Evolutionary conservation across 2,113 vertebrate species (phyloP).

Genomic region (Callithrix jacchus): DNA sequence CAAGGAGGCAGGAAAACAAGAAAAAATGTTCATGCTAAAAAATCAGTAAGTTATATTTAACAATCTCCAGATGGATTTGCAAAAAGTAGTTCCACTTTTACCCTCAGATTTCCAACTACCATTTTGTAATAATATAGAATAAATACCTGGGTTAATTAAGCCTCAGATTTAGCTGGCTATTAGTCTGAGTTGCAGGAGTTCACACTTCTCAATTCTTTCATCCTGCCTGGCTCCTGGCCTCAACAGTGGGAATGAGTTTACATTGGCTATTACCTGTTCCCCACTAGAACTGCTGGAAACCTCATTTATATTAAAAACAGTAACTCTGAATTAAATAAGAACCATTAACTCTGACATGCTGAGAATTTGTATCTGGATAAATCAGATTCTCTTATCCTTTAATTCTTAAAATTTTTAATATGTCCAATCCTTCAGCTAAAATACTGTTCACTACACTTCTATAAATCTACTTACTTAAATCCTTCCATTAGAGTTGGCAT

Average conservation of each 20-base stretch:
- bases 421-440: background rate
- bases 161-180: background rate
- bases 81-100: background rate
- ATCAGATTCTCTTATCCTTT: conserved; percentile 14
- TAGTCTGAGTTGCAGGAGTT: background rate
- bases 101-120: conserved; percentile 32
- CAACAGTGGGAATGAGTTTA: conserved; percentile 31
- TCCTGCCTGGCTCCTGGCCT: background rate
- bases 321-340: conserved; percentile 18
- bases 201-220: conserved; percentile 35
- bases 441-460: background rate
- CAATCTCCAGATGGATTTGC: conserved; percentile 21
- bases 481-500: background rate
- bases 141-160: conserved; percentile 30
- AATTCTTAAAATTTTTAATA: background rate
- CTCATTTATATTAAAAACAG: background rate
- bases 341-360: background rate
- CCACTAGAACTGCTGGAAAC: conserved; percentile 5
- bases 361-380: background rate
- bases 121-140: conserved; percentile 28
- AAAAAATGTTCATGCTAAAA: conserved; percentile 19
- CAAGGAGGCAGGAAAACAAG: conserved; percentile 4
- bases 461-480: conserved; percentile 1
- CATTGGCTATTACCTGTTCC: background rate
- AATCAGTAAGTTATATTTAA: conserved; percentile 8